A percentile compares a stretch with the other conserved stretches of the same genome.
These are phyloP conservation scores for Copsychus sechellarum DNA, from an alignment of 2,113 vertebrate genomes.

Conservation along the genomic window DNA sequence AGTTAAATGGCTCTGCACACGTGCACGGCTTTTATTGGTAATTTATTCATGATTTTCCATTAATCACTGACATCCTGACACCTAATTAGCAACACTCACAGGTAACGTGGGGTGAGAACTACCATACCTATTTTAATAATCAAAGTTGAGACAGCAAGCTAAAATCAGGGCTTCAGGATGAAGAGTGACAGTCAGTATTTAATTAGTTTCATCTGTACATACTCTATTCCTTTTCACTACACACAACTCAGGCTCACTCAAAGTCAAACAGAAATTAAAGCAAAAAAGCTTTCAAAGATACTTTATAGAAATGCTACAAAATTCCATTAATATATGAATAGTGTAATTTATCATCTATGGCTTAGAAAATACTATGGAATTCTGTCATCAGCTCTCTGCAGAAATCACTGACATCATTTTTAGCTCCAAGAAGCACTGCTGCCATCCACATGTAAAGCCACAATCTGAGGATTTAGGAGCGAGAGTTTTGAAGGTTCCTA, in stretches of 20 bases:
- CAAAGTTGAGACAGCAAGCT: slow-evolving; percentile 24
- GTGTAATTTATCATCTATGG: not conserved
- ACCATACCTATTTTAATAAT: slow-evolving; percentile 17
- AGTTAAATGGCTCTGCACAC: not conserved
- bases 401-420: not conserved
- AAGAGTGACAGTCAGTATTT: not conserved
- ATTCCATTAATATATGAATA: not conserved
- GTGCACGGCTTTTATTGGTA: slow-evolving; percentile 18
- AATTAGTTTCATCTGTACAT: slow-evolving; percentile 20
- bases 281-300: slow-evolving; percentile 21
- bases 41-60: slow-evolving; percentile 54
- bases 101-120: slow-evolving; percentile 18
- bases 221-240: not conserved
- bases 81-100: slow-evolving; percentile 56
- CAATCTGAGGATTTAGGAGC: not conserved
- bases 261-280: slow-evolving; percentile 36
- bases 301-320: not conserved
- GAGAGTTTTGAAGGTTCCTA: not conserved
- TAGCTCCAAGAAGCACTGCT: not conserved
- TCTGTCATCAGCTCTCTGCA: not conserved
- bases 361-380: not conserved
- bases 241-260: not conserved
- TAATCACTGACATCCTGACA: slow-evolving; percentile 62
- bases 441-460: not conserved
- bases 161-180: slow-evolving; percentile 3